phyloP scores from a whole-genome alignment of 1,140 invertebrate species.

The Elymnias hypermnestra region DNA sequence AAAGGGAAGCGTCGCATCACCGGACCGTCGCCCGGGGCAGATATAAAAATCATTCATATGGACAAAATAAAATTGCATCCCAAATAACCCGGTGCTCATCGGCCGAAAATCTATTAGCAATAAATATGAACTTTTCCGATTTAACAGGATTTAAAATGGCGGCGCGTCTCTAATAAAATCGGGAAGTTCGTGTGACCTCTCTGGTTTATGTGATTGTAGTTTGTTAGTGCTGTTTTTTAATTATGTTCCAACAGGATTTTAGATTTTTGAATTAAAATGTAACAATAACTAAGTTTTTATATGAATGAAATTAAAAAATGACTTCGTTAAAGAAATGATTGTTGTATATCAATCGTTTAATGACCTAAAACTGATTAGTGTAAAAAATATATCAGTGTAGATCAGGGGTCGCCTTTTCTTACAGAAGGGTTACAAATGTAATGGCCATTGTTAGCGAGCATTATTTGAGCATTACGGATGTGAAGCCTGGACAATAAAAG shows the following conservation, averaged over 20 bases:
- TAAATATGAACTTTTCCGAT: conserved; percentile 75
- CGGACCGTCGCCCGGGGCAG: conserved; percentile 43
- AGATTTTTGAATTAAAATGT: no score
- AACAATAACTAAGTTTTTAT: no score
- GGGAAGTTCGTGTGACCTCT: conserved; percentile 55
- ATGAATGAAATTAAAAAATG: no score
- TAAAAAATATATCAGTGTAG: no score
- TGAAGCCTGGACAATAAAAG: no score
- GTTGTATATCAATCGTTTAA: no score
- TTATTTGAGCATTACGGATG: no score
- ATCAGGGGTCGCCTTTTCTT: no score
- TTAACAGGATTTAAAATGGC: conserved; percentile 70
- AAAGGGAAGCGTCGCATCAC: conserved; percentile 34
- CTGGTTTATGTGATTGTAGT: conserved; percentile 54
- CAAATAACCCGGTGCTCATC: conserved; percentile 71
- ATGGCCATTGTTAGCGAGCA: no score
- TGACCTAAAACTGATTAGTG: no score
- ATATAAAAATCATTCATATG: conserved; percentile 75
- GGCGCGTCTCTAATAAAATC: conserved; percentile 45
- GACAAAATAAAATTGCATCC: conserved; percentile 75
- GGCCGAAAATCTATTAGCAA: conserved; percentile 74
- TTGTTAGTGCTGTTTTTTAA: conserved; percentile 13
- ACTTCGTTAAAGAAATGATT: no score
- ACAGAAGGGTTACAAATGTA: no score
- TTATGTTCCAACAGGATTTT: neutral